Base-by-base conservation (phyloP, 2,113 vertebrate genomes). In the Arvicanthis niloticus region DNA sequence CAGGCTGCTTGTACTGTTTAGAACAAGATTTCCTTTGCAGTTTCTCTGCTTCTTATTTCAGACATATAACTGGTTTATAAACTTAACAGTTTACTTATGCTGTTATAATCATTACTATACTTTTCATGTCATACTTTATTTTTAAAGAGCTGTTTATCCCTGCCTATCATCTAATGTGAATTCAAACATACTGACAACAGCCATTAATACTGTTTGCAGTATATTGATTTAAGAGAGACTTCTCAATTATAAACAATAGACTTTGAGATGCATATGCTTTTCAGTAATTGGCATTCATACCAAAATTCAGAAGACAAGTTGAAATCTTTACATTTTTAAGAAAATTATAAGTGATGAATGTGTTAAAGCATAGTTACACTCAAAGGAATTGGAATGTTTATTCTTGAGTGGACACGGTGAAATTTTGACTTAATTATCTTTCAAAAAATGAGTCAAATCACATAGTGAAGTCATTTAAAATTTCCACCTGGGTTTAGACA, bases 1-100 rank as follows among this genome's bases (percentile, higher is more conserved):
- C 97, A 97, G 91, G 85, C 96, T 96, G 95, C 76, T 94, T 92
- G 97, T 81, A 97, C 97, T 98, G 98, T 98, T 98, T 98, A 97
- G 94, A 97, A 93, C 91, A 91, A 96, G 88, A 97, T 98, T 98
- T 98, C 97, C 97, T 98, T 97, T 98, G 96, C 95, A 98, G 97
- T 97, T 96, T 91, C 96, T 53, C 73, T 93, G 96, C 96, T 97
- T 96, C 82, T 97, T 98, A 93, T 96, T 98, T 98, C 98, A 95
- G 96, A 97, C 97, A 97, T 97, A 73, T 56, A 97, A 97, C 45
- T 97, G 96, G 98, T 98, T 97, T 98, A 98, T 0, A 86, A 98
- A 96, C 93, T 95, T 88, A 92, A 76, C 96, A 72, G 97, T 98
- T 97, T 94, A 96, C 85, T 70, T 88, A 77, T 10, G 42, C 24